Conservation (phyloP, 2,113 vertebrate genomes). For the Pogonocichla stellata region DNA sequence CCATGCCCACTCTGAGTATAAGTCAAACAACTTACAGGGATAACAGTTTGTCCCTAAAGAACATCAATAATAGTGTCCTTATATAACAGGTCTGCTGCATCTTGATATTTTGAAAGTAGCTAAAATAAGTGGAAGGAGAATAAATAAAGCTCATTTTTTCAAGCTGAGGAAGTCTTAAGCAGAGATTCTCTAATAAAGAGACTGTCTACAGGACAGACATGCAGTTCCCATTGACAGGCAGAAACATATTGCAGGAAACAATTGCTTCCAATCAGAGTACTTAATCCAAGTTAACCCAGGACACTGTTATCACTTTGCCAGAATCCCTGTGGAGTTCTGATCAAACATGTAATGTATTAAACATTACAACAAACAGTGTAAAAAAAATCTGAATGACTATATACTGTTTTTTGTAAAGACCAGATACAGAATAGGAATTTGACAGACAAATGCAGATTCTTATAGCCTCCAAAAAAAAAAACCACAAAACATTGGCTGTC, state of each 20-base stretch:
- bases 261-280: neutral
- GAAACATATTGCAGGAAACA: neutral
- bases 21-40: neutral
- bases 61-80: neutral
- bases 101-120: neutral
- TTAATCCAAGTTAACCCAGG: neutral
- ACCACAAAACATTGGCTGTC: neutral
- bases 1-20: neutral
- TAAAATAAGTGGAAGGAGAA: neutral
- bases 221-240: neutral
- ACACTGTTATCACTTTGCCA: neutral
- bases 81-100: neutral
- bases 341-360: neutral
- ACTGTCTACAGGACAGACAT: neutral
- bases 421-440: neutral
- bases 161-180: neutral
- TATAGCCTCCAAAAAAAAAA: neutral
- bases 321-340: neutral
- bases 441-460: neutral
- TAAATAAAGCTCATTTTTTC: neutral
- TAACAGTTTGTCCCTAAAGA: neutral
- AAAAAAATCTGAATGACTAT: neutral
- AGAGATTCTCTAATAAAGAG: neutral
- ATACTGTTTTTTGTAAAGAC: neutral
- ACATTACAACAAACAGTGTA: neutral